These are phyloP conservation scores for Glareola pratincola DNA, from an alignment of 2,113 vertebrate genomes.

Conservation along the genomic window DNA sequence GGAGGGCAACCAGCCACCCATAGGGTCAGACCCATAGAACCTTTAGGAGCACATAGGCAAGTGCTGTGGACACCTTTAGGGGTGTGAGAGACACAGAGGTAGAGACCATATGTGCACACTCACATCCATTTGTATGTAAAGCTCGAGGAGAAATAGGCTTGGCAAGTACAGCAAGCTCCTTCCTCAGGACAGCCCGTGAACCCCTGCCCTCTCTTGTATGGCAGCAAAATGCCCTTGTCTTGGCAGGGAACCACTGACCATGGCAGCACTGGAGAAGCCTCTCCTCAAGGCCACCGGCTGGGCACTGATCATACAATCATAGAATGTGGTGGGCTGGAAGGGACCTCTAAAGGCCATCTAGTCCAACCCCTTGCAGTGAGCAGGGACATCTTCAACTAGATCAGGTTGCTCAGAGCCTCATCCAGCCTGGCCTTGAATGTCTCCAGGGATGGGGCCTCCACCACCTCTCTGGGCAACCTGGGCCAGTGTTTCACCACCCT, in stretches of 20 bases:
- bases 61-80: neutral
- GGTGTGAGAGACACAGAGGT: neutral
- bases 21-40: neutral
- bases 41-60: neutral
- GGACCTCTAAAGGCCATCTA: no score
- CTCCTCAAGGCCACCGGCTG: neutral
- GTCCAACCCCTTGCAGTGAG: no score
- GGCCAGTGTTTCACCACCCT: no score
- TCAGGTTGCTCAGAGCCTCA: no score
- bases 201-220: neutral
- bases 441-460: no score
- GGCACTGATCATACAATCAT: no score
- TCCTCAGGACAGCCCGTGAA: neutral
- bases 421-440: no score
- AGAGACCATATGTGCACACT: neutral
- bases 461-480: no score
- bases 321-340: no score
- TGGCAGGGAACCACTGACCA: neutral
- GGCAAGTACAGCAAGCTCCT: neutral
- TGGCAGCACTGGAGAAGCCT: neutral
- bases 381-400: no score
- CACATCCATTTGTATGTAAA: neutral
- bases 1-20: neutral
- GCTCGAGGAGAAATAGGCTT: neutral
- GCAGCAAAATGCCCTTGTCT: fast-evolving